Evolutionary conservation across 2,113 vertebrate genomes (phyloP), one percentile per base, ranked within the genome.

Genomic region (Cricetomys ansorgei): DNA sequence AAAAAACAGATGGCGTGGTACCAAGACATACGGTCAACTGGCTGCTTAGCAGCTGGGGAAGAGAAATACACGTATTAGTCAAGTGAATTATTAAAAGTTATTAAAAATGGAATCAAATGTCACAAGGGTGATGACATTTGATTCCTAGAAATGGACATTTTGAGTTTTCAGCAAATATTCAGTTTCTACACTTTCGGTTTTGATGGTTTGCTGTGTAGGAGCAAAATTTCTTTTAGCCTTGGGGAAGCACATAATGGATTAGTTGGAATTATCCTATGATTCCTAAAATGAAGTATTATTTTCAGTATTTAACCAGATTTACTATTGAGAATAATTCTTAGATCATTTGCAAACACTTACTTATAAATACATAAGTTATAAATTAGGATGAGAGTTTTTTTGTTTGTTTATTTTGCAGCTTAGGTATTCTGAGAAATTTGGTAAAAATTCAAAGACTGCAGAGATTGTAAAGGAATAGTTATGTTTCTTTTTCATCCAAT

Each of bases 81-180:
- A 95, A 97, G 72, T 88, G 59, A 81, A 73, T 90, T 94, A 88
- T 29, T 67, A 25, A 87, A 88, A n/a, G n/a, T n/a, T n/a, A n/a
- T n/a, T n/a, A n/a, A n/a, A 90, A 62, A 88, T 17, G 34, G 87
- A 59, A 80, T 64, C 13, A 64, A 40, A 76, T 91, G 83, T 59
- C 55, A 86, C 17, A 67, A 31, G 75, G n/a, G 40, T 84, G 19
- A 31, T 76, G 87, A 94, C 9, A 59, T 67, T 67, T 59, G 65
- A 31, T 92, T 84, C 16, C 0, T 11, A n/a, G 12, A 34, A 34
- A 57, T 43, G 7, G 0, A 3, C 53, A 64, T 93, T 81, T 90
- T 90, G 21, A 48, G 4, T 92, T n/a, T 67, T 84, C 50, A 25
- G 88, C 40, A 12, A 59, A 37, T 34, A 57, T n/a, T 89, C 27